Percentiles rank a stretch among this genome's conserved stretches.
Evolutionary conservation across 1,140 invertebrate genomes (phyloP).

Genomic region (Calephelis virginiensis): DNA sequence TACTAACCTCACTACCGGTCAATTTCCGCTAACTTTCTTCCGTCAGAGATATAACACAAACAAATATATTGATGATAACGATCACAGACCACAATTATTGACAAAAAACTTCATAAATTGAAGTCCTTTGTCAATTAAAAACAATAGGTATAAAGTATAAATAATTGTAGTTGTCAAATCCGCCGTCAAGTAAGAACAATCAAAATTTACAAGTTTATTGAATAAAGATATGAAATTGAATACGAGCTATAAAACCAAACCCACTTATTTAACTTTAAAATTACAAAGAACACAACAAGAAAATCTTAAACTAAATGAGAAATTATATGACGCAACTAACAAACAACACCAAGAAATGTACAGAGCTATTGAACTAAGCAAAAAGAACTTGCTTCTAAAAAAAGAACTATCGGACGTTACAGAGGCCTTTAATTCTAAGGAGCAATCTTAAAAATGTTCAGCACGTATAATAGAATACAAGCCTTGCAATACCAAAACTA

Average conservation of each 20-base stretch:
- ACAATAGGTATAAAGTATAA: not conserved
- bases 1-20: no score
- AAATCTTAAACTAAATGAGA: conserved; percentile 38
- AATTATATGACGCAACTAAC: conserved; percentile 44
- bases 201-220: conserved; percentile 14
- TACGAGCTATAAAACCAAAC: conserved; percentile 30
- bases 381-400: conserved; percentile 46
- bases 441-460: conserved; percentile 27
- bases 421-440: conserved; percentile 24
- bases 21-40: no score
- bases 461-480: conserved; percentile 34
- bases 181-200: not conserved
- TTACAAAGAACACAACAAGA: conserved; percentile 41
- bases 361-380: conserved; percentile 56
- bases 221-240: conserved; percentile 30
- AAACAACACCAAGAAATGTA: conserved; percentile 70
- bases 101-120: no score
- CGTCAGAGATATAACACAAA: no score
- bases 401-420: conserved; percentile 44
- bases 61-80: no score
- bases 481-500: conserved; percentile 45
- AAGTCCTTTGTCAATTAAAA: no score
- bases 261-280: conserved; percentile 23
- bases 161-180: not conserved
- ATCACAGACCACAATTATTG: no score